Evolutionary conservation across 2,888 invertebrate species (phyloP), one percentile per base, ranked within the genome.

Genomic region (Dusona sp.): DNA sequence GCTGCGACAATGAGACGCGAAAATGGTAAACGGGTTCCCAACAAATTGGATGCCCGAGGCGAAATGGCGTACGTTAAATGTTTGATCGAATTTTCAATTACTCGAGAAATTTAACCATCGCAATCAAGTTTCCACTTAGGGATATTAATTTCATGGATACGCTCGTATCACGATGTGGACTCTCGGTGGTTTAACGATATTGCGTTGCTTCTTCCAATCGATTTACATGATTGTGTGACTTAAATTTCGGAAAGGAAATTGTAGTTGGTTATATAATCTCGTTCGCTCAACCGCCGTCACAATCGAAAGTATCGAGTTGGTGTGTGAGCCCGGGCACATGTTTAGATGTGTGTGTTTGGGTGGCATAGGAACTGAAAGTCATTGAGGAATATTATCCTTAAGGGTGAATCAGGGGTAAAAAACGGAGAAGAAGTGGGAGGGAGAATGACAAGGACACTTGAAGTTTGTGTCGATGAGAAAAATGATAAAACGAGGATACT

Each of bases 401-500:
- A 57, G 19, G 45, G 72, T 48, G 38, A 33, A 64, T 51, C 61
- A 70, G 42, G 42, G 65, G 51, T 25, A 61, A 11, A 45, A 45
- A 74, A 57, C 8, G 68, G 54, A 19, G 16, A 22, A 68, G 51
- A 33, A 33, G 54, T 51, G 42, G 64, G 68, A 36, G 45, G 45
- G 45, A 38, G 73, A 57, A 16, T 29, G 64, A 78, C 19, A 57
- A 82, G 70, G 78, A 67, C 70, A 36, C 78, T 61, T 54, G 25
- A 74, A 78, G 78, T 57, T 81, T 79, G 78, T 64, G 81, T 64
- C 70, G 86, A 87, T 84, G 86, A 83, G 73, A 77, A 79, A 79
- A 78, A 86, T 83, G 88, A 87, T 29, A 16, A 89, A 91, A 90
- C 89, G 90, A 89, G 89, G 86, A 84, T 89, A 86, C 83, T 90